Evolutionary conservation across 2,797 vertebrate species (phyloP).

Genomic region (Merluccius polli): DNA sequence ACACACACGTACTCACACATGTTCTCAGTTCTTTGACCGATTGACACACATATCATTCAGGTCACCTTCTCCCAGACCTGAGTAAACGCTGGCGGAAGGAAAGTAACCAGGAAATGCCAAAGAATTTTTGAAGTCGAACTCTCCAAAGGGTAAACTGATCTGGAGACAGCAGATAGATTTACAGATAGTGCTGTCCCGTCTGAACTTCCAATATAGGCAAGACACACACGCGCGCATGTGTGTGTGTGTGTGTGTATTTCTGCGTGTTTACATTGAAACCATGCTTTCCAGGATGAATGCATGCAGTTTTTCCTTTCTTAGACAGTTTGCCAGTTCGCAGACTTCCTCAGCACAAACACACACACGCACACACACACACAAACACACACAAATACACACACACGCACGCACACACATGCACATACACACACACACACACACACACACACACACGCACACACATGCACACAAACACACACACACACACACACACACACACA

Average conservation of each 20-base stretch:
- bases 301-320: constrained; percentile 39
- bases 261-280: constrained; percentile 21
- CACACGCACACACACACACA: neutral
- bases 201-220: constrained; percentile 52
- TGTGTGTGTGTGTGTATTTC: constrained; percentile 2
- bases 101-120: constrained; percentile 69
- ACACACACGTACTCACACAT: constrained; percentile 4
- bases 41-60: constrained; percentile 55
- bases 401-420: neutral
- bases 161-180: constrained; percentile 69
- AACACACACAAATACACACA: neutral
- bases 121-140: constrained; percentile 63
- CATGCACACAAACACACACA: neutral
- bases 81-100: constrained; percentile 53
- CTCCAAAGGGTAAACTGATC: constrained; percentile 67
- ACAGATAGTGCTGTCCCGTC: constrained; percentile 62
- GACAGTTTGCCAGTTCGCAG: constrained; percentile 29
- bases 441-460: neutral
- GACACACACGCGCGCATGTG: constrained; percentile 23
- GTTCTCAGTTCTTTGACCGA: constrained; percentile 50
- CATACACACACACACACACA: neutral
- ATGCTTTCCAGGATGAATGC: constrained; percentile 44
- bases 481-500: neutral
- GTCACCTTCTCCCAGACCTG: constrained; percentile 35
- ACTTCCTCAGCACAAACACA: constrained; percentile 14